Evolutionary conservation across 2,797 vertebrate genomes (phyloP).

Genomic region (Pseudotriccus pelzelni): DNA sequence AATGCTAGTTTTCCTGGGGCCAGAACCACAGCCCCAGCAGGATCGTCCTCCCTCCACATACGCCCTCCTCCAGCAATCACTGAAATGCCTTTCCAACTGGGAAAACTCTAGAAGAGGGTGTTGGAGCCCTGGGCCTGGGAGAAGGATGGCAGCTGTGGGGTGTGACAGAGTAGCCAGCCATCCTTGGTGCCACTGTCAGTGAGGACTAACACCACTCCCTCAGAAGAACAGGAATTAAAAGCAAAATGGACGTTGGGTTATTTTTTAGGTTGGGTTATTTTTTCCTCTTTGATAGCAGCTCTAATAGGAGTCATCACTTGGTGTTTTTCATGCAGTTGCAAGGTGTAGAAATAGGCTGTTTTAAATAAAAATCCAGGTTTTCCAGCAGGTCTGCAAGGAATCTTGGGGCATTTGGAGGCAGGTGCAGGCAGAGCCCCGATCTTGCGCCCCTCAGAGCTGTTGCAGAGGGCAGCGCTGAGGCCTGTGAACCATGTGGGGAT

Average conservation of each 20-base stretch:
- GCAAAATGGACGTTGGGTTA: background rate
- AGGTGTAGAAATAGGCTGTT: background rate
- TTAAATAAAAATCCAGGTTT: background rate
- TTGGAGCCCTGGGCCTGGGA: background rate
- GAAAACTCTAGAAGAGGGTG: background rate
- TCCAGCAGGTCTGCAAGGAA: background rate
- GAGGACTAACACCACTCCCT: background rate
- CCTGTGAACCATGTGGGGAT: background rate
- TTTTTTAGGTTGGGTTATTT: background rate
- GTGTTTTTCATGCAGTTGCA: background rate
- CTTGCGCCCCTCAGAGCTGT: fast-evolving
- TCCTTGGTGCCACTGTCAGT: background rate
- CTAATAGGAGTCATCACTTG: background rate
- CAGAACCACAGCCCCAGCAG: background rate
- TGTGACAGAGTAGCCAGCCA: background rate
- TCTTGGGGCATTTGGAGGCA: background rate
- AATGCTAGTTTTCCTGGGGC: background rate
- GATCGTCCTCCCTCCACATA: fast-evolving
- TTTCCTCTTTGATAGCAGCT: background rate
- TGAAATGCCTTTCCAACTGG: background rate
- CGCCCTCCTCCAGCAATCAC: background rate
- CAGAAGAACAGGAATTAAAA: background rate
- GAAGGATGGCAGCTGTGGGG: background rate
- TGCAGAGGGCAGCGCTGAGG: background rate
- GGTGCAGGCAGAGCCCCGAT: background rate